Evolutionary conservation across 2,888 invertebrate species (phyloP), one percentile per base, ranked within the genome.

Genomic region (Ceraclea dissimilis): DNA sequence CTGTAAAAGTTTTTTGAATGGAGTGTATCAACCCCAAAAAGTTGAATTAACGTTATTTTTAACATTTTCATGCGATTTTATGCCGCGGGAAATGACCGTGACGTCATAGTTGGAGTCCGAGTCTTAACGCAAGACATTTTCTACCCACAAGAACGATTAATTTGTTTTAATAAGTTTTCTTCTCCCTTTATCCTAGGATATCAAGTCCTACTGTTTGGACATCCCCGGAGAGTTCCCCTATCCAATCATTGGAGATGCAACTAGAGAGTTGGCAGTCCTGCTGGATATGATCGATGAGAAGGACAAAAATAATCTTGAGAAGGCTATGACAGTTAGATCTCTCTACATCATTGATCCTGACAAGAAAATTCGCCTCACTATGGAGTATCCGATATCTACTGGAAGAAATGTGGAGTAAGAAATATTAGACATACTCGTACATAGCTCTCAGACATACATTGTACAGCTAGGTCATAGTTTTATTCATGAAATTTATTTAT

Each of bases 341-440:
- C 78, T 93, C 18, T 92, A 90, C 69, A 78, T 93, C 61, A 83
- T 93, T 64, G 88, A 87, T 59, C 90, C 91, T 4, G 85, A 88
- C 66, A 86, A 86, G 68, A 85, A 83, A 65, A 74, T 93, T 53
- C 84, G 90, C 64, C 73, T 92, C 33, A 84, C 87, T 51, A 88
- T 93, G 81, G 80, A 86, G 57, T 93, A 93, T 70, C 93, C 93
- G 20, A 85, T 86, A 55, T 90, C 90, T 2, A 90, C 89, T 20
- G 93, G 93, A 44, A 79, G 93, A 62, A 92, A 91, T 72, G 90
- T 91, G 63, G 84, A 87, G 90, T 90, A 71, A 80, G 85, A 80
- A 49, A 48, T n/a, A n/a, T n/a, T n/a, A 51, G 11, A 10, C 11
- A 33, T 11, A n/a, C n/a, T n/a, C n/a, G n/a, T n/a, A n/a, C n/a